A percentile compares a stretch with the other conserved stretches of the same genome.
phyloP scores from a whole-genome alignment of 2,888 invertebrate genomes.

The Laspeyria flexula region DNA sequence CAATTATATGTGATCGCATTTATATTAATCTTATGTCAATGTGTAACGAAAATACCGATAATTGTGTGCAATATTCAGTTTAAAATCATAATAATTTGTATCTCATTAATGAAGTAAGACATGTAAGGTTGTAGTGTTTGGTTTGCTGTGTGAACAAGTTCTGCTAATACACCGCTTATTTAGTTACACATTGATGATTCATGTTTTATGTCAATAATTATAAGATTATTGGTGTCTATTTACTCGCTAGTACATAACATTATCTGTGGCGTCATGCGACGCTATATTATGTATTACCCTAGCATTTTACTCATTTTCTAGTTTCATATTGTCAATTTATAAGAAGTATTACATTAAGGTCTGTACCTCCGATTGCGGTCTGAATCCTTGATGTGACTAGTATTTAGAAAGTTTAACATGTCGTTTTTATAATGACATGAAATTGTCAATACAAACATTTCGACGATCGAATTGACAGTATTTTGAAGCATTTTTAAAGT shows the following conservation, averaged over 20 bases:
- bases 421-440: background rate
- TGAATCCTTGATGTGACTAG: slow-evolving; percentile 25
- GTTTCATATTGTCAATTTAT: slow-evolving; percentile 27
- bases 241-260: slow-evolving; percentile 1
- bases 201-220: slow-evolving; percentile 5
- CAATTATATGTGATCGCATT: too few relatives aligned
- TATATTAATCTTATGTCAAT: background rate
- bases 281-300: slow-evolving; percentile 24
- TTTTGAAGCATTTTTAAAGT: slow-evolving; percentile 12
- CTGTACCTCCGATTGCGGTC: slow-evolving; percentile 25
- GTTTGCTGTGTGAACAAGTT: too few relatives aligned
- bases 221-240: slow-evolving; percentile 38
- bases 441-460: slow-evolving; percentile 1
- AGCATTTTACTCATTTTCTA: slow-evolving; percentile 28
- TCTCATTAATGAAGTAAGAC: too few relatives aligned
- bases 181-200: slow-evolving; percentile 10
- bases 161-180: background rate
- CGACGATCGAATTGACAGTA: slow-evolving; percentile 14
- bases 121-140: too few relatives aligned
- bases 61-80: background rate
- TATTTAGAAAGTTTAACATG: background rate
- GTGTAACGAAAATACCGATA: slow-evolving; percentile 1
- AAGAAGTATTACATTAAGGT: slow-evolving; percentile 31
- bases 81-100: background rate
- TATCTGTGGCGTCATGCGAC: background rate